Percentiles rank a stretch among this genome's conserved stretches.
phyloP scores from a whole-genome alignment of 2,888 invertebrate species.

The Tigriopus californicus region DNA sequence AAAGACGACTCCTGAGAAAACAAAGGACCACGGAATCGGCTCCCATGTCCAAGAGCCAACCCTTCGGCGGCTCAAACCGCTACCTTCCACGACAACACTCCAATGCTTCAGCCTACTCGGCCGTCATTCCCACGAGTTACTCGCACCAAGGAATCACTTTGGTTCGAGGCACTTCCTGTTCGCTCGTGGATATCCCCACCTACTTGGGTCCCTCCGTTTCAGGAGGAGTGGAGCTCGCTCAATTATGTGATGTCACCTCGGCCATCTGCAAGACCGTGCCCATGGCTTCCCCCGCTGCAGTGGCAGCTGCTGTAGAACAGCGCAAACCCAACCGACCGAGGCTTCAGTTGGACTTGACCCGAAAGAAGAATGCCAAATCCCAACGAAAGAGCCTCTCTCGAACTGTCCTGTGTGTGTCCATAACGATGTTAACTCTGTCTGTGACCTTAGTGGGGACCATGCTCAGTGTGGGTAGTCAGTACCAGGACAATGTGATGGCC shows the following conservation, averaged over 20 bases:
- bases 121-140: constrained; percentile 1
- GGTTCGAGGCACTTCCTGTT: constrained; percentile 12
- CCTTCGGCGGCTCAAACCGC: background rate
- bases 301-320: background rate
- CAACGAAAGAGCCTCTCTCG: background rate
- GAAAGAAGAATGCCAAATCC: background rate
- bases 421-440: constrained; percentile 10
- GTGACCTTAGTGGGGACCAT: constrained; percentile 13
- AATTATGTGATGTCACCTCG: background rate
- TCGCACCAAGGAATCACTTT: constrained; percentile 11
- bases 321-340: background rate
- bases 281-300: background rate
- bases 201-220: constrained; percentile 7
- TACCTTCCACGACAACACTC: background rate
- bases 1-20: constrained; percentile 4
- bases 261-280: background rate
- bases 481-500: constrained; percentile 9
- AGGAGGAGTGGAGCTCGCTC: background rate
- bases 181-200: constrained; percentile 15
- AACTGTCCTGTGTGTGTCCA: constrained; percentile 13
- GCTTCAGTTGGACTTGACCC: constrained; percentile 4
- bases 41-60: background rate
- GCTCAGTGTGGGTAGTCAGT: constrained; percentile 12
- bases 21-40: constrained; percentile 10
- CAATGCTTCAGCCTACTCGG: constrained; percentile 1